Percentiles rank a stretch among this genome's conserved stretches.
Evolutionary conservation across 2,888 invertebrate genomes (phyloP).

Genomic region (Charanyca ferruginea): DNA sequence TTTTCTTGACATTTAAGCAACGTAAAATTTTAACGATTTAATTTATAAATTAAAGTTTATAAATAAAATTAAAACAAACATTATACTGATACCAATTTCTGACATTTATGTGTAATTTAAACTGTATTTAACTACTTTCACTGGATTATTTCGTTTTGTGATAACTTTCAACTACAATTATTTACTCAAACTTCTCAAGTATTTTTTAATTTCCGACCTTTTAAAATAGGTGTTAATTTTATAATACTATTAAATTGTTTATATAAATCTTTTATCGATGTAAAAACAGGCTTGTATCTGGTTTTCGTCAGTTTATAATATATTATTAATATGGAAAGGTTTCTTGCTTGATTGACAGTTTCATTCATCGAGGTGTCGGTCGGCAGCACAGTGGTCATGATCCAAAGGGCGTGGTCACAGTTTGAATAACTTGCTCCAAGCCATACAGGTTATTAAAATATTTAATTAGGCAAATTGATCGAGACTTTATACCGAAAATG

Average conservation of each 20-base stretch:
- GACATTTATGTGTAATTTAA: slow-evolving; percentile 40
- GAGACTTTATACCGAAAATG: slow-evolving; percentile 17
- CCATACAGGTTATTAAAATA: slow-evolving; percentile 45
- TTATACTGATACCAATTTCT: slow-evolving; percentile 42
- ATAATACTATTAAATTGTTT: slow-evolving; percentile 31
- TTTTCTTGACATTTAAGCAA: slow-evolving; percentile 41
- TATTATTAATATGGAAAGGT: slow-evolving; percentile 66
- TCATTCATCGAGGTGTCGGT: slow-evolving; percentile 72
- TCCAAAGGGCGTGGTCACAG: slow-evolving; percentile 59
- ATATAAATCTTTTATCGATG: slow-evolving; percentile 32
- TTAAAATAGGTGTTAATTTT: slow-evolving; percentile 4
- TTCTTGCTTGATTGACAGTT: slow-evolving; percentile 73
- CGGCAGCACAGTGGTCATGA: slow-evolving; percentile 50
- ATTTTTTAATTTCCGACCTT: background rate
- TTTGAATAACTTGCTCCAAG: slow-evolving; percentile 56
- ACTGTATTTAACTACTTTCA: slow-evolving; percentile 26
- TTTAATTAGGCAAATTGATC: slow-evolving; percentile 55
- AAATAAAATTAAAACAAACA: slow-evolving; percentile 34
- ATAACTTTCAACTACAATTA: no score
- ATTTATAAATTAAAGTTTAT: slow-evolving; percentile 25
- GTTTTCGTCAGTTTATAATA: slow-evolving; percentile 33
- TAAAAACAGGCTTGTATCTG: slow-evolving; percentile 30
- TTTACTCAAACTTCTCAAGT: background rate
- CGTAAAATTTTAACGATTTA: slow-evolving; percentile 34
- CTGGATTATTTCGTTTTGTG: slow-evolving; percentile 28